phyloP scores from a whole-genome alignment of 2,113 vertebrate species.

The Hypanus sabinus region DNA sequence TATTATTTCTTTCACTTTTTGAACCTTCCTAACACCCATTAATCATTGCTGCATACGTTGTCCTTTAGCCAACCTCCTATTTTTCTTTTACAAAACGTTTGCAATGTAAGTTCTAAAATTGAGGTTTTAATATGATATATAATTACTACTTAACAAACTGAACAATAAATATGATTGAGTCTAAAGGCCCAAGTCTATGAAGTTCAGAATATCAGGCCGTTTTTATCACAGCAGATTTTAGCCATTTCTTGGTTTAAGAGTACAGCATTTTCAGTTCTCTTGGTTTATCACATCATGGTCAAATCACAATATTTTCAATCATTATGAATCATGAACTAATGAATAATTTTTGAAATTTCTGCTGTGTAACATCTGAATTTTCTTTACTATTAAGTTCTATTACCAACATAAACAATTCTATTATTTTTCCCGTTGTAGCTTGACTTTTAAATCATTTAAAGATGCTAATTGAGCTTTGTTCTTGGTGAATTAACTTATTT shows the following conservation, averaged over 20 bases:
- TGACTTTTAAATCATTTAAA: background rate
- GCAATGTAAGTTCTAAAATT: no score
- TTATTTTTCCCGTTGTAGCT: background rate
- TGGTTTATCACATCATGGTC: no score
- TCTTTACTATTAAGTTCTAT: background rate
- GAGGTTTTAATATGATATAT: no score
- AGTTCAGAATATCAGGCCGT: no score
- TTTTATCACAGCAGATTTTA: no score
- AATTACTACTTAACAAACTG: no score
- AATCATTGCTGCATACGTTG: background rate
- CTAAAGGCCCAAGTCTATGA: no score
- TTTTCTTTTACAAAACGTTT: background rate
- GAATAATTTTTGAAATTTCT: background rate
- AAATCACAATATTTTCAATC: no score
- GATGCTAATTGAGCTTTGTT: background rate
- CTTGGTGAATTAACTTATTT: background rate
- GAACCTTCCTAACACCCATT: background rate
- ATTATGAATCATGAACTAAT: no score
- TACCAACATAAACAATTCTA: background rate
- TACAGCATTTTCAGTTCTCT: no score
- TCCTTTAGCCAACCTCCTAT: background rate
- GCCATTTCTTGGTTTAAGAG: no score
- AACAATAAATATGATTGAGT: no score
- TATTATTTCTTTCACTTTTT: background rate
- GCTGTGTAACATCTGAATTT: background rate